Base-by-base conservation (phyloP, 1,140 invertebrate genomes). In the Polyergus mexicanus region DNA sequence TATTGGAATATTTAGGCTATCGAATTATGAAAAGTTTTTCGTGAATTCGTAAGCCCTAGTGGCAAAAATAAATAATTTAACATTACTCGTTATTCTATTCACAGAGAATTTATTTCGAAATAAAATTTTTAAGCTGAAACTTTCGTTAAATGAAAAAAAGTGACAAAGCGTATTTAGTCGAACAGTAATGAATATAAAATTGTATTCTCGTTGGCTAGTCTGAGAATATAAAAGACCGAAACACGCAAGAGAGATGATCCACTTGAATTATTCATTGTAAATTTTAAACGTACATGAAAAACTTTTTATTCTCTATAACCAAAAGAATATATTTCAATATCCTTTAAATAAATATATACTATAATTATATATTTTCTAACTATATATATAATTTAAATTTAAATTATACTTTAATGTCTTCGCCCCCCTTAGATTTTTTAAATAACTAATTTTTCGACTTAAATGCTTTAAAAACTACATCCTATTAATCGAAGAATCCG, bases 221-320 rank as follows among this genome's bases (percentile, higher is more conserved):
- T 65, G 25, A 32, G 6, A 65, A 65, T 32, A 32, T 44, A 77
- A 41, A 44, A 60, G 58, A 75, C 32, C 32, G 19, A 62, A 65
- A 16, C 44, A 25, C 19, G 19, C 47, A 51, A 19, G 47, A 51
- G 19, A 65, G 38, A 25, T n/a, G 28, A 25, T 11, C 11, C 13
- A 63, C 41, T 44, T 60, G n/a, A 75, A 75, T 60, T 75, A 75
- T 75, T 75, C 22, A 75, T 28, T 32, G 16, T 28, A 41, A 75
- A 75, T 60, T 60, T 75, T 60, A 75, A 56, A 22, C 19, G 19
- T 58, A 58, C 72, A 35, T 58, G 32, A 58, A 56, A 60, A 60
- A 16, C 16, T 58, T n/a, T 19, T 32, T 16, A 25, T 75, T 47
- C n/a, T 69, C 44, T 54, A 25, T n/a, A 58, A 74, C 19, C n/a